Evolutionary conservation across 2,113 vertebrate species (phyloP).

Genomic region (Stictonetta naevosa): DNA sequence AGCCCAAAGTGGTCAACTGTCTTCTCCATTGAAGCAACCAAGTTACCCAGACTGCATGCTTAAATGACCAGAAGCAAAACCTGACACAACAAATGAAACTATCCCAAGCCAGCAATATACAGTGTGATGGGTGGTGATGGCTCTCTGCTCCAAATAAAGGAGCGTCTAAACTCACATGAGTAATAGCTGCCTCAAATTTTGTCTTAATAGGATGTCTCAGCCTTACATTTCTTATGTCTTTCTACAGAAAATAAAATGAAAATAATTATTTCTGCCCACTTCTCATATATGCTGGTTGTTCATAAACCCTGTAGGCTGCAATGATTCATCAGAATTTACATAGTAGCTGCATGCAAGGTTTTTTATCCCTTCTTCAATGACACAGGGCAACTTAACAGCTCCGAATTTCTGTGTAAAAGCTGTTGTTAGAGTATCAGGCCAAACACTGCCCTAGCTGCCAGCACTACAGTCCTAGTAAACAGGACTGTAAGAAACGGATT

Average conservation of each 20-base stretch:
- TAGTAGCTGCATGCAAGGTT: background rate
- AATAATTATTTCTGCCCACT: background rate
- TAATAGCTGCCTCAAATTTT: background rate
- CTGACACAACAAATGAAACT: background rate
- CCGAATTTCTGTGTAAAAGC: background rate
- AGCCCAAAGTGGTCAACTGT: background rate
- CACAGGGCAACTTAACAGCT: background rate
- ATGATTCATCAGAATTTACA: constrained; percentile 30
- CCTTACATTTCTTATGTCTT: background rate
- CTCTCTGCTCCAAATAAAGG: background rate
- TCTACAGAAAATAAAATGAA: background rate
- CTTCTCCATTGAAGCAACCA: background rate
- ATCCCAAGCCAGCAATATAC: background rate
- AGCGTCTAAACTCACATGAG: background rate
- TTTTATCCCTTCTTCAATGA: background rate
- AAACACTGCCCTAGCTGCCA: background rate
- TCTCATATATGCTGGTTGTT: background rate
- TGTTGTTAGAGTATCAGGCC: background rate
- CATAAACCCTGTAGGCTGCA: background rate
- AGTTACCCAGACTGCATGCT: background rate
- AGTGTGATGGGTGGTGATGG: background rate
- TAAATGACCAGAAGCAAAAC: background rate
- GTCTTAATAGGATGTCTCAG: background rate
- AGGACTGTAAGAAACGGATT: background rate
- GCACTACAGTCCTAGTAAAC: background rate